Conservation (phyloP, 2,797 vertebrate species). For the Pseudochirops corinnae region DNA sequence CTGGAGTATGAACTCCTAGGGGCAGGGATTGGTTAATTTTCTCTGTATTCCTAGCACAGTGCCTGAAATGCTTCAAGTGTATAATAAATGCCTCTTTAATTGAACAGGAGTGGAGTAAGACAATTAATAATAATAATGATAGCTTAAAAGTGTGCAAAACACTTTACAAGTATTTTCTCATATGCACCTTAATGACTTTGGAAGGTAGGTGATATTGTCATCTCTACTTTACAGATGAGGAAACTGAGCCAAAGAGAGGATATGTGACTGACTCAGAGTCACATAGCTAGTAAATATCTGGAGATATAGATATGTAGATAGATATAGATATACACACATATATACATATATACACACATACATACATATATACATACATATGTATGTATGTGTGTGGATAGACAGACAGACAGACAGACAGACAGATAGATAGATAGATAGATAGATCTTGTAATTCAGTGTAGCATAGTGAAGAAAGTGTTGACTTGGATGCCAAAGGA, state of each 20-base stretch:
- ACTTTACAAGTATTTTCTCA: background rate
- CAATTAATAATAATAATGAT: background rate
- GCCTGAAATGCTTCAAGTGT: background rate
- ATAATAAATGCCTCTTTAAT: background rate
- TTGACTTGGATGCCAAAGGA: background rate
- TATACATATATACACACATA: no score
- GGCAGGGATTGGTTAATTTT: background rate
- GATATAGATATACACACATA: no score
- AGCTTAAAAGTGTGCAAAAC: background rate
- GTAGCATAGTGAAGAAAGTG: background rate
- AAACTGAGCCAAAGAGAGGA: background rate
- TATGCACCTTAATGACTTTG: background rate
- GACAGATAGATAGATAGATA: no score
- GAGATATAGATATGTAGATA: background rate
- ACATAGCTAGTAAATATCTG: background rate
- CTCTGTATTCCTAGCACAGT: background rate
- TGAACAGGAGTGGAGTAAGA: background rate
- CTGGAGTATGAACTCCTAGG: background rate
- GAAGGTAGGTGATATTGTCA: background rate
- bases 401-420: no score
- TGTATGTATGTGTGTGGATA: no score
- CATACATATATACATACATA: no score
- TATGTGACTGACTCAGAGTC: background rate
- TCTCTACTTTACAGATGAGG: background rate
- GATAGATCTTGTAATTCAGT: background rate